A percentile compares a stretch with the other conserved stretches of the same genome.
These are phyloP conservation scores for Bungarus multicinctus DNA, from an alignment of 2,113 vertebrate genomes.

Conservation along the genomic window DNA sequence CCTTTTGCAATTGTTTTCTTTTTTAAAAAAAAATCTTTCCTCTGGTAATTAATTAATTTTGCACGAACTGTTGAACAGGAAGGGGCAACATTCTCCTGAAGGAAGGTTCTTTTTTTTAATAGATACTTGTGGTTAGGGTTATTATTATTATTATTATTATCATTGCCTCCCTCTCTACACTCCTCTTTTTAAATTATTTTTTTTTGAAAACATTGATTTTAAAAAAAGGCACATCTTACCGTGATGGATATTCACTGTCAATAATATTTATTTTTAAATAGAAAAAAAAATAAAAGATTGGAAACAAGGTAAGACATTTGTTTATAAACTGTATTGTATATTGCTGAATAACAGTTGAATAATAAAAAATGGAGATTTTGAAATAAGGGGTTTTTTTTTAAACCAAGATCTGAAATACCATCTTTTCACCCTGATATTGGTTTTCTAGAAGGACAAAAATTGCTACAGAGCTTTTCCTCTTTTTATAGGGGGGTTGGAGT, in stretches of 20 bases:
- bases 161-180: not conserved
- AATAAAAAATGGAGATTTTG: slow-evolving; percentile 85
- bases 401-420: slow-evolving; percentile 42
- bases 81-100: slow-evolving; percentile 66
- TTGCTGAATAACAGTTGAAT: slow-evolving; percentile 86
- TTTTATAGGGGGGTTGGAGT: not conserved
- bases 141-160: slow-evolving; percentile 26
- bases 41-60: slow-evolving; percentile 72
- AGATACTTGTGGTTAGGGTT: slow-evolving; percentile 70
- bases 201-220: slow-evolving; percentile 77
- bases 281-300: slow-evolving; percentile 67
- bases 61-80: slow-evolving; percentile 76
- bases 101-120: slow-evolving; percentile 74
- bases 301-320: slow-evolving; percentile 86
- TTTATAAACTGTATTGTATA: slow-evolving; percentile 89
- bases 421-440: not conserved
- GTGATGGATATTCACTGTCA: slow-evolving; percentile 84
- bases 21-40: slow-evolving; percentile 47
- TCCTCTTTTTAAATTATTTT: slow-evolving; percentile 75
- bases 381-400: slow-evolving; percentile 71
- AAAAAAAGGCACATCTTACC: slow-evolving; percentile 75
- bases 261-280: slow-evolving; percentile 97
- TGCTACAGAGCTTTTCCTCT: not conserved
- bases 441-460: not conserved
- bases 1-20: slow-evolving; percentile 54